Percentiles rank a stretch among this genome's conserved stretches.
Conservation (phyloP, 1,140 invertebrate species). For the Sweltsa coloradensis region DNA sequence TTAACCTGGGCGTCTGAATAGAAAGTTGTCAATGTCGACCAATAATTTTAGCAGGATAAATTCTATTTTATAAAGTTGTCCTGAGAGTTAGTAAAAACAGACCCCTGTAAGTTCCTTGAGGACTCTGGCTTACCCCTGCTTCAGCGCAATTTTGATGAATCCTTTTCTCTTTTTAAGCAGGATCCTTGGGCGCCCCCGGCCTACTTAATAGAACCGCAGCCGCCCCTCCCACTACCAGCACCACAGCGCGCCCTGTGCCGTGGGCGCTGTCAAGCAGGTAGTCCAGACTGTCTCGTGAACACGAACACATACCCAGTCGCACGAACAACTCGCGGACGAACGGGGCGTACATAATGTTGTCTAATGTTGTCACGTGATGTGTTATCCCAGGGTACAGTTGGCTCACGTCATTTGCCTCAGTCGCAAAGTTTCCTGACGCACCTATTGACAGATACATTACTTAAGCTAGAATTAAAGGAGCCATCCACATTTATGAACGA, state of each 20-base stretch:
- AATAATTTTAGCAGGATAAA: too few relatives aligned
- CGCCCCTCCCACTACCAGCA: slow-evolving; percentile 70
- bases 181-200: slow-evolving; percentile 56
- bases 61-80: too few relatives aligned
- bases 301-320: too few relatives aligned
- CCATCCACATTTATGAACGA: too few relatives aligned
- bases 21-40: too few relatives aligned
- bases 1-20: too few relatives aligned
- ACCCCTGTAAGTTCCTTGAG: too few relatives aligned
- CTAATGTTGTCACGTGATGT: slow-evolving; percentile 57
- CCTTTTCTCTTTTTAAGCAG: slow-evolving; percentile 60
- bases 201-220: slow-evolving; percentile 61
- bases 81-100: too few relatives aligned
- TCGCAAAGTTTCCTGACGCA: slow-evolving; percentile 63
- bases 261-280: slow-evolving; percentile 31
- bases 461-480: too few relatives aligned
- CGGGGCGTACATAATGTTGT: slow-evolving; percentile 70
- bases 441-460: slow-evolving; percentile 65
- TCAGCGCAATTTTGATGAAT: slow-evolving; percentile 66
- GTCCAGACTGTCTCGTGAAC: too few relatives aligned
- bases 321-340: slow-evolving; percentile 61
- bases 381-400: slow-evolving; percentile 67
- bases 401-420: slow-evolving; percentile 56
- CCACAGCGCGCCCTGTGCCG: slow-evolving; percentile 43
- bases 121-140: slow-evolving; percentile 68